Evolutionary conservation across 2,888 invertebrate species (phyloP).

Genomic region (Metalampra italica): DNA sequence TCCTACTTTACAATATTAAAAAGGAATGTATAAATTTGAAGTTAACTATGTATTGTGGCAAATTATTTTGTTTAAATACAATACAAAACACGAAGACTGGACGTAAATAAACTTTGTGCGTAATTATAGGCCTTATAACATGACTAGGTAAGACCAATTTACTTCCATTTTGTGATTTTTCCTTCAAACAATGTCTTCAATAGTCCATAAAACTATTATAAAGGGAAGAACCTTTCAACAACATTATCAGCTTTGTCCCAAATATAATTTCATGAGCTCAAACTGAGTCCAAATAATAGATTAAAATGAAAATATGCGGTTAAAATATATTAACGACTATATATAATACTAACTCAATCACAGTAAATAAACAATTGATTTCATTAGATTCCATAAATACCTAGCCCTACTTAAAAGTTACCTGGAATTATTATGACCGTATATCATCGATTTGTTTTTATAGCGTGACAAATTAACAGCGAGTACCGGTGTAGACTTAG

Average conservation of each 20-base stretch:
- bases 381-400: conserved; percentile 9
- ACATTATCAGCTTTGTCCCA: too few species aligned
- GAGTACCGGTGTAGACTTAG: too few species aligned
- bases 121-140: conserved; percentile 62
- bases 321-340: conserved; percentile 3
- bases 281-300: not conserved
- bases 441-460: conserved; percentile 22
- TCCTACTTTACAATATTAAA: conserved; percentile 45
- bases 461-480: conserved; percentile 2
- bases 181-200: not conserved
- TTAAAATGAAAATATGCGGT: conserved; percentile 14
- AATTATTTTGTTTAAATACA: conserved; percentile 16
- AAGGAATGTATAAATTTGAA: conserved; percentile 71
- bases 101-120: conserved; percentile 16
- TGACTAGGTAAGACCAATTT: conserved; percentile 68
- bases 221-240: not conserved
- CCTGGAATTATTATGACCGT: conserved; percentile 51
- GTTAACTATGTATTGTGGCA: conserved; percentile 24
- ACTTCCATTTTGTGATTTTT: conserved; percentile 3
- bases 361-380: conserved; percentile 58
- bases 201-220: not conserved
- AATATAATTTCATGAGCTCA: not conserved
- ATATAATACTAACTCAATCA: conserved; percentile 67
- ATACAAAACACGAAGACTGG: conserved; percentile 16
- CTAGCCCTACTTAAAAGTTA: conserved; percentile 29